phyloP scores from a whole-genome alignment of 2,888 invertebrate genomes.

The Cataglyphis cursor region DNA sequence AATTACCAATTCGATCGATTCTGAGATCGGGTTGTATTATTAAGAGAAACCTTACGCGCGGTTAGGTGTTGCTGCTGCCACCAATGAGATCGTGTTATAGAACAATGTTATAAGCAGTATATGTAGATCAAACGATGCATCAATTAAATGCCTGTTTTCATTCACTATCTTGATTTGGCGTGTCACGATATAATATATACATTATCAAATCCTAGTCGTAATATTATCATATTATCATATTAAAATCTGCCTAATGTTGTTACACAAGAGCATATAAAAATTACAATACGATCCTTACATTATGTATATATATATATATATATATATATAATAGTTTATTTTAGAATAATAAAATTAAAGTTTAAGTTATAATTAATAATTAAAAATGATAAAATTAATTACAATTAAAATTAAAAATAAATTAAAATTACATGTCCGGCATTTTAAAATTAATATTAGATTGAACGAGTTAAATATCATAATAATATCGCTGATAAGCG shows the following conservation, averaged over 20 bases:
- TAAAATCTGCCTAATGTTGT: not conserved
- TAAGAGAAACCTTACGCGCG: constrained; percentile 46
- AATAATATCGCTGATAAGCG: not conserved
- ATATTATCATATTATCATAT: not conserved
- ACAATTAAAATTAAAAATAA: not conserved
- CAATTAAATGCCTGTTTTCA: constrained; percentile 13
- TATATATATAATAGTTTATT: not conserved
- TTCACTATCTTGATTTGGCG: not conserved
- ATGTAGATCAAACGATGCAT: not conserved
- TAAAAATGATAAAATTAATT: not conserved
- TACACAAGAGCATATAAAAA: not conserved
- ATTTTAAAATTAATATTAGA: not conserved
- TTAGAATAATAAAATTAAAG: not conserved
- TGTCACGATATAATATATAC: not conserved
- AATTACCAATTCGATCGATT: constrained; percentile 72
- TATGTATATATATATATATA: not conserved
- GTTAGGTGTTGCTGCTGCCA: constrained; percentile 9
- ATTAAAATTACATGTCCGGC: not conserved
- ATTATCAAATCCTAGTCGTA: not conserved
- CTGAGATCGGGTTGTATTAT: constrained; percentile 52
- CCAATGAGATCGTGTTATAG: not conserved
- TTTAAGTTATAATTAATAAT: not conserved
- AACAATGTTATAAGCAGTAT: not conserved
- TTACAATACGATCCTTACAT: not conserved
- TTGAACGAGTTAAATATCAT: not conserved